A percentile compares a stretch with the other conserved stretches of the same genome.
Conservation (phyloP, 2,797 vertebrate species). For the Pachyuromys duprasi region DNA sequence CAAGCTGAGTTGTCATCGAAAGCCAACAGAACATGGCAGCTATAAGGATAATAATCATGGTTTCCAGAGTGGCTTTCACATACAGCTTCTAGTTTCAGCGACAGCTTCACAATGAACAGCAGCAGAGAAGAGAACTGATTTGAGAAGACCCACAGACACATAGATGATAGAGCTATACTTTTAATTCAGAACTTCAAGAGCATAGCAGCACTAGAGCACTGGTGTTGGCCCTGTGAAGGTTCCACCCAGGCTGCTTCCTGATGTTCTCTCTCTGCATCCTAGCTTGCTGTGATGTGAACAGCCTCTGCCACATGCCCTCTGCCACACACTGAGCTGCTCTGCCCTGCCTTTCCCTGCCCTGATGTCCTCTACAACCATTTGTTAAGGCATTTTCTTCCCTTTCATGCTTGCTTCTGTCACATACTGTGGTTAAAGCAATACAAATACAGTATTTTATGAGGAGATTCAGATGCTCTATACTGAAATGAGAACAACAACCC, state of each 20-base stretch:
- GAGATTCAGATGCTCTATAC: neutral
- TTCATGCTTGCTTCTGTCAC: neutral
- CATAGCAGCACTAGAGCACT: neutral
- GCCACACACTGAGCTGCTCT: neutral
- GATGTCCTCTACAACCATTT: neutral
- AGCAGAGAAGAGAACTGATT: constrained; percentile 5
- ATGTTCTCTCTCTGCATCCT: neutral
- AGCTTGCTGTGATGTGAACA: neutral
- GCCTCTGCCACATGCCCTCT: neutral
- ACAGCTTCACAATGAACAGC: neutral
- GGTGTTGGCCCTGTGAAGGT: neutral
- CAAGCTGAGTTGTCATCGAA: neutral
- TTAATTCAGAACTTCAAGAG: neutral
- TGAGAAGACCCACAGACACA: neutral
- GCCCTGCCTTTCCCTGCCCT: neutral
- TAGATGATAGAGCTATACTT: neutral
- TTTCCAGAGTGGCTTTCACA: constrained; percentile 15
- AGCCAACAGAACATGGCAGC: neutral
- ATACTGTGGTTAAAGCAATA: neutral
- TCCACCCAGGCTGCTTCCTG: neutral
- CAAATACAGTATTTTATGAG: neutral
- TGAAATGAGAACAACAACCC: neutral
- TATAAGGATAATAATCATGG: neutral
- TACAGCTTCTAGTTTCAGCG: constrained; percentile 38
- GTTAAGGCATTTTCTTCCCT: neutral